Base-by-base conservation (phyloP, 2,113 vertebrate genomes). In the Mustelus asterias region DNA sequence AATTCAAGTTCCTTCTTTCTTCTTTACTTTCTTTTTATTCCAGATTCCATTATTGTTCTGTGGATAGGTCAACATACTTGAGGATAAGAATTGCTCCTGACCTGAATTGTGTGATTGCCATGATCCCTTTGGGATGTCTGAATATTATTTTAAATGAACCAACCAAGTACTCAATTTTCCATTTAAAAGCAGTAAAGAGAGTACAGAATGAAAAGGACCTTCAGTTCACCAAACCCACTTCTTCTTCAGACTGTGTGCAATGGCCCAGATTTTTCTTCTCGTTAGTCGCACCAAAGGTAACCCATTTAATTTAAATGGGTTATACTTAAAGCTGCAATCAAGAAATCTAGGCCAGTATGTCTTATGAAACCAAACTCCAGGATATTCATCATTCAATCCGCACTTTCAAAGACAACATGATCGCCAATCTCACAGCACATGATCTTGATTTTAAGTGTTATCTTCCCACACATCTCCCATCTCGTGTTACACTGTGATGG, bases 281-380 rank as follows among this genome's bases (percentile, higher is more conserved):
- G 63, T 63, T 54, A 33, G 11, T 65, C 22, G 63, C 16, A 22
- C 60, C n/a, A 37, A 65, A n/a, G 33, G 18, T 67, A 67, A 93
- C 60, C 89, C 60, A 93, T 67, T 93, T 93, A 93, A 93, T 37
- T 65, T 93, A 67, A 65, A 22, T 93, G 89, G 89, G 89, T 65
- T 93, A 93, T 16, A 37, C 7, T 65, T 16, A 37, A n/a, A 18
- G 1, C 20, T 37, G 18, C 37, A 41, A 83, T 83, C 18, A 41
- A 13, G 5, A 83, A 44, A 83, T 83, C 37, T 83, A 83, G 89
- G 60, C 89, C 89, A 67, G 60, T 67, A 65, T 67, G 18, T 18
- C 63, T 63, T 37, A 67, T 65, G 60, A 93, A 93, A 8, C 20
- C 14, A 93, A 65, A 37, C 16, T 65, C 29, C 29, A 63, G 33